Conservation (phyloP, 2,888 invertebrate species). For the Julus scandinavius region DNA sequence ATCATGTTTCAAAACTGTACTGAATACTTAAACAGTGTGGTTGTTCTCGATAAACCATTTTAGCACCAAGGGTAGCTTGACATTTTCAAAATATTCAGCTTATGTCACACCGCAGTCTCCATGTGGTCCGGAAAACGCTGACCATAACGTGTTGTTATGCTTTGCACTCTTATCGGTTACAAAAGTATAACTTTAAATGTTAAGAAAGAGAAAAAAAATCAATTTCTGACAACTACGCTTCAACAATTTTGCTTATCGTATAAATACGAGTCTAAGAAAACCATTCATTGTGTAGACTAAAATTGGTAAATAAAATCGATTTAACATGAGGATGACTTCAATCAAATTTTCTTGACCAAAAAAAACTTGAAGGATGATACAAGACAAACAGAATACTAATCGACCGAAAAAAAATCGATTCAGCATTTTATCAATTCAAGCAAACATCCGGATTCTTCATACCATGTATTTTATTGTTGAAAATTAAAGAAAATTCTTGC, state of each 20-base stretch:
- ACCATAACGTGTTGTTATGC: neutral
- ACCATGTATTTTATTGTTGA: too few relatives aligned
- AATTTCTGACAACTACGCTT: neutral
- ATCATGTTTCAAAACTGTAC: neutral
- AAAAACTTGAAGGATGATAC: neutral
- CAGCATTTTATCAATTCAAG: neutral
- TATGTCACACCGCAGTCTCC: neutral
- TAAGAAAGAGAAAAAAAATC: neutral
- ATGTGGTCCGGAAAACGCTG: neutral
- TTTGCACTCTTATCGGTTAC: neutral
- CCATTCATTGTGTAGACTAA: neutral
- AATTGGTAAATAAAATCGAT: conserved; percentile 24
- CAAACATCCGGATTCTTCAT: neutral
- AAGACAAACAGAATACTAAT: neutral
- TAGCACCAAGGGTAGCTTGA: neutral
- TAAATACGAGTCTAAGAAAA: neutral
- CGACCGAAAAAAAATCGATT: neutral
- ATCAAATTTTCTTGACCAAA: neutral
- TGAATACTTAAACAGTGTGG: neutral
- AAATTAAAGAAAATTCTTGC: too few relatives aligned
- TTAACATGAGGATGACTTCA: conserved; percentile 8
- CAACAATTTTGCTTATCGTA: neutral
- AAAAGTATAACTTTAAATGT: neutral
- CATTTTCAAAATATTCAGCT: neutral
- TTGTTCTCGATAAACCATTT: neutral